Evolutionary conservation across 2,888 invertebrate genomes (phyloP).

Genomic region (Morinoia aosen): DNA sequence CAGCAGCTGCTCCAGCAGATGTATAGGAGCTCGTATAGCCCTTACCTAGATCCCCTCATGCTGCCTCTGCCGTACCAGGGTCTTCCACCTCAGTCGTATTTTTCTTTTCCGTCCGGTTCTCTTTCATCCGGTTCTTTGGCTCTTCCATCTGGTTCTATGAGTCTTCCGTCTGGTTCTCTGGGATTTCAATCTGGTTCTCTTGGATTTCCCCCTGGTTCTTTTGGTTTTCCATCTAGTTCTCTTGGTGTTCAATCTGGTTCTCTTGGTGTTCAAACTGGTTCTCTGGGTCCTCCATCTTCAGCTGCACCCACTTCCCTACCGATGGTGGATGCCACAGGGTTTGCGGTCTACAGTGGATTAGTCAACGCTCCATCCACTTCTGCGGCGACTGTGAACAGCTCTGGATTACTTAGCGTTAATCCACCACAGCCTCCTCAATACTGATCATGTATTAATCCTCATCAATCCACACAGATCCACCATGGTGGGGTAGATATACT

Average conservation of each 20-base stretch:
- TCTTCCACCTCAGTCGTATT: neutral
- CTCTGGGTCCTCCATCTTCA: slow-evolving; percentile 3
- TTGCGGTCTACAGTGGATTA: slow-evolving; percentile 6
- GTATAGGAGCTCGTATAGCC: neutral
- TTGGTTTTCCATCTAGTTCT: neutral
- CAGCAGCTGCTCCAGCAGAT: neutral
- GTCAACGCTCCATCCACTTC: neutral
- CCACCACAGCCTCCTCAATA: neutral
- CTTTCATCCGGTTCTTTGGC: neutral
- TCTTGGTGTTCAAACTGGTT: neutral
- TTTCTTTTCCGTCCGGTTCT: neutral
- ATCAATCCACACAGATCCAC: neutral
- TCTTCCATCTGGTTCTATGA: neutral
- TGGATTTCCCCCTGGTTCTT: neutral
- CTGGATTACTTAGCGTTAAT: neutral
- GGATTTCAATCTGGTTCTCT: neutral
- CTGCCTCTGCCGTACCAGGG: neutral
- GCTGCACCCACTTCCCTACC: neutral
- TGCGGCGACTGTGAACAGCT: neutral
- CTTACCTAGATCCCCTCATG: neutral
- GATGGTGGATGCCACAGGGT: neutral
- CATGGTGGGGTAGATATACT: neutral
- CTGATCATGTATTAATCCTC: neutral
- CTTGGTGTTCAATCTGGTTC: neutral
- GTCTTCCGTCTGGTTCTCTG: neutral